These are phyloP conservation scores for Emmelina monodactyla DNA, from an alignment of 2,888 invertebrate species.

Conservation along the genomic window DNA sequence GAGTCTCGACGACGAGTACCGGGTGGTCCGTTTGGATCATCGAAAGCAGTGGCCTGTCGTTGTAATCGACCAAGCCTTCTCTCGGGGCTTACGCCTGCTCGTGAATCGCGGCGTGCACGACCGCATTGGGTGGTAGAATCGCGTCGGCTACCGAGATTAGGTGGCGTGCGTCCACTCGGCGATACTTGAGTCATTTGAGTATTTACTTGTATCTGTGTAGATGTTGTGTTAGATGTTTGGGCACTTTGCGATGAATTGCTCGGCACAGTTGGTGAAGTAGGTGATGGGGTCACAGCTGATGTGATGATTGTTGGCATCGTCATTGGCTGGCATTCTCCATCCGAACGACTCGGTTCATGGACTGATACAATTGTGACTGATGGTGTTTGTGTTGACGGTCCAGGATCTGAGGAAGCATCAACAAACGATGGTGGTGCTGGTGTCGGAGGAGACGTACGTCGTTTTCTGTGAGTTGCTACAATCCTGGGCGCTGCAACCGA, in stretches of 20 bases:
- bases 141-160: constrained; percentile 68
- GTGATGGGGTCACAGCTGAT: constrained; percentile 83
- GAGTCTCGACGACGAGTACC: constrained; percentile 76
- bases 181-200: constrained; percentile 28
- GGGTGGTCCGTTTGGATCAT: constrained; percentile 81
- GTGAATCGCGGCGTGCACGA: constrained; percentile 71
- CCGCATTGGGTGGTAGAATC: constrained; percentile 89
- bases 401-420: constrained; percentile 71
- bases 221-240: constrained; percentile 16
- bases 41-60: constrained; percentile 88
- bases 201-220: constrained; percentile 24
- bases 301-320: constrained; percentile 79
- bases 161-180: constrained; percentile 43
- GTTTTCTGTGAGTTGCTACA: constrained; percentile 69
- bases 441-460: constrained; percentile 46
- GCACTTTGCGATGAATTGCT: constrained; percentile 28
- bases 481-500: constrained; percentile 69
- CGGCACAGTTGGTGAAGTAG: constrained; percentile 75
- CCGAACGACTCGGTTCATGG: constrained; percentile 62
- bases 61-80: constrained; percentile 76
- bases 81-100: constrained; percentile 72
- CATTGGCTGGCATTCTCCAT: constrained; percentile 66
- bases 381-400: constrained; percentile 57
- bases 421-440: constrained; percentile 61
- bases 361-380: constrained; percentile 53